Percentiles rank a stretch among this genome's conserved stretches.
Conservation (phyloP, 1,140 invertebrate species). For the Drosophila dunni region DNA sequence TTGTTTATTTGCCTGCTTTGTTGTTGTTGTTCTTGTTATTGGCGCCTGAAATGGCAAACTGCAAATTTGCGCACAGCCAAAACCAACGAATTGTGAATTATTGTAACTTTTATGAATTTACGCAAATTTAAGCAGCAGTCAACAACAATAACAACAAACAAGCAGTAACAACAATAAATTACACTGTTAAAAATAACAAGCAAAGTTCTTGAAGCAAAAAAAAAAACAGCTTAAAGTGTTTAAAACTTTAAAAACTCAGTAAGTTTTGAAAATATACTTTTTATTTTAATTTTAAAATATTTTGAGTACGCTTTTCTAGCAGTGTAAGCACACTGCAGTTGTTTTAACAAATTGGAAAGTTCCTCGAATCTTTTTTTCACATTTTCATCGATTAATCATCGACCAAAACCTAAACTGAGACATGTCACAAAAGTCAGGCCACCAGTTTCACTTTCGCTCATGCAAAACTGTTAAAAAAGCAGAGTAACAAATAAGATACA, state of each 20-base stretch:
- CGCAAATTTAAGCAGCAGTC: slow-evolving; percentile 48
- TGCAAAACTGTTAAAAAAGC: slow-evolving; percentile 38
- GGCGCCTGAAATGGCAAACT: slow-evolving; percentile 53
- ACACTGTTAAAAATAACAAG: not conserved
- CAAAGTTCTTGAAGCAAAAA: too few species aligned
- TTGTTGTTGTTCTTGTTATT: slow-evolving; percentile 34
- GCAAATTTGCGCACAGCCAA: slow-evolving; percentile 74
- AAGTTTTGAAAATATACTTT: too few species aligned
- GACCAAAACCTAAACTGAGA: slow-evolving; percentile 34
- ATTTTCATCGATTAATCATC: slow-evolving; percentile 59
- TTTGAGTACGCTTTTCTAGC: not conserved
- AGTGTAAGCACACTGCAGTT: not conserved
- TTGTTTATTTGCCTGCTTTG: slow-evolving; percentile 55
- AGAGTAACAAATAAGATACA: slow-evolving; percentile 1
- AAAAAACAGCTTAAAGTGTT: too few species aligned
- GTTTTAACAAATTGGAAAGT: slow-evolving; percentile 21
- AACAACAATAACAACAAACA: slow-evolving; percentile 19
- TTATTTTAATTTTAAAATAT: too few species aligned
- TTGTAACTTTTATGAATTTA: slow-evolving; percentile 69
- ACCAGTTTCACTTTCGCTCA: slow-evolving; percentile 68
- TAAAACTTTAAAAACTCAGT: too few species aligned
- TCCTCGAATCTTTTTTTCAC: slow-evolving; percentile 21
- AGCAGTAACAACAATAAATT: slow-evolving; percentile 11
- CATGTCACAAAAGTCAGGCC: slow-evolving; percentile 48
- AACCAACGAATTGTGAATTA: slow-evolving; percentile 80